Evolutionary conservation across 2,113 vertebrate genomes (phyloP).

Genomic region (Erythrolamprus reginae): DNA sequence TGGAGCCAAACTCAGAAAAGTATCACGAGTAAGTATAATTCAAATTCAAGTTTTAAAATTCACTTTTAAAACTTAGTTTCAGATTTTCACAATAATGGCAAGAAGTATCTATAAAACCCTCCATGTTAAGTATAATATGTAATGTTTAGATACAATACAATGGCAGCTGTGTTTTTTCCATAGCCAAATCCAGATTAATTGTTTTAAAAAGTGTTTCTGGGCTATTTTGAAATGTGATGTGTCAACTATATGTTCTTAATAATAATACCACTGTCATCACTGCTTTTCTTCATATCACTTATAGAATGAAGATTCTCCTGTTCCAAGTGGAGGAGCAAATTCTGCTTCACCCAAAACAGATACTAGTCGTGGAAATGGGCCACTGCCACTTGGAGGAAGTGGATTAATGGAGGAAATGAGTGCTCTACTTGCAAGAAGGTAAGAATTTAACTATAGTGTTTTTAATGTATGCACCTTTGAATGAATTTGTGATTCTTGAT

Average conservation of each 20-base stretch:
- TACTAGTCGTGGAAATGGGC: constrained; percentile 84
- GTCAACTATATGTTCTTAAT: background rate
- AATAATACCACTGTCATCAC: background rate
- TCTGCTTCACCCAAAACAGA: constrained; percentile 80
- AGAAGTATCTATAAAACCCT: background rate
- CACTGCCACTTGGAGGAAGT: constrained; percentile 81
- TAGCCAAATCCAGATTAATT: background rate
- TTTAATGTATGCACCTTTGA: background rate
- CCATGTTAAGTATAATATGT: no score
- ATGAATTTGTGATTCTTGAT: background rate
- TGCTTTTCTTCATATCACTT: constrained; percentile 45
- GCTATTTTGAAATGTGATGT: background rate
- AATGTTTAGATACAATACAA: background rate
- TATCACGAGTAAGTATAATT: constrained; percentile 81
- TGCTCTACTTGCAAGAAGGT: constrained; percentile 96
- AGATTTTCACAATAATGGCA: background rate
- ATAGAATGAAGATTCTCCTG: constrained; percentile 82
- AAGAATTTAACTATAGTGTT: constrained; percentile 17
- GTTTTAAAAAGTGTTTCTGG: background rate
- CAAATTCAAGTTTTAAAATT: background rate
- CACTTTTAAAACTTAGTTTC: background rate
- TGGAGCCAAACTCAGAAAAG: constrained; percentile 93
- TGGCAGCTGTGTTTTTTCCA: background rate
- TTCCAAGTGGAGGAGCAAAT: constrained; percentile 65
- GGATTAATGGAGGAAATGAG: constrained; percentile 99